Percentiles rank a stretch among this genome's conserved stretches.
phyloP scores from a whole-genome alignment of 1,140 invertebrate genomes.

The Lasioglossum albipes region DNA sequence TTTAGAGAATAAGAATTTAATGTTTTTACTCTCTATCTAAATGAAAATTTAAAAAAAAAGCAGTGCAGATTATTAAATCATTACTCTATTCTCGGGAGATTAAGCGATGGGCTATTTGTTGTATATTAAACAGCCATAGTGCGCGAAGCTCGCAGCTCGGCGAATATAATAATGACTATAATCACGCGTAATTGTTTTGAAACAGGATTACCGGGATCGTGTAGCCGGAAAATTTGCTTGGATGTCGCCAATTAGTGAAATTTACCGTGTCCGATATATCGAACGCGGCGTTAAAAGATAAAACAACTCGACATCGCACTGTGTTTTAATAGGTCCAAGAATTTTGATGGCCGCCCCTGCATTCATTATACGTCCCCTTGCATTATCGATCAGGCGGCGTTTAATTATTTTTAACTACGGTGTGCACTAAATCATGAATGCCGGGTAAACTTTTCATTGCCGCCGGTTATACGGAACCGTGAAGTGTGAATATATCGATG shows the following conservation, averaged over 20 bases:
- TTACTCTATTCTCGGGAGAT: neutral
- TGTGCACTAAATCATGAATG: constrained; percentile 34
- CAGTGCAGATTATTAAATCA: neutral
- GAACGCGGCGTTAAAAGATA: neutral
- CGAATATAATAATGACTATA: neutral
- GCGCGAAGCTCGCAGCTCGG: neutral
- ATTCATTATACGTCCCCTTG: constrained; percentile 25
- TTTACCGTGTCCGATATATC: constrained; percentile 18
- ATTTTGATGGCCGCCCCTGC: constrained; percentile 32
- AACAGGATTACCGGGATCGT: neutral
- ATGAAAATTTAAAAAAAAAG: too few relatives aligned
- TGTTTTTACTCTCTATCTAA: too few relatives aligned
- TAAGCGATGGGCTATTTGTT: neutral
- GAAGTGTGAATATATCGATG: constrained; percentile 28
- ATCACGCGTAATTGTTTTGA: constrained; percentile 22
- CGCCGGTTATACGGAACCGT: constrained; percentile 33
- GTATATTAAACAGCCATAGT: neutral
- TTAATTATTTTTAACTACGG: constrained; percentile 47
- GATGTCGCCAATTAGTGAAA: constrained; percentile 22
- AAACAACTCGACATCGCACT: neutral
- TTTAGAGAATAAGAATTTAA: too few relatives aligned
- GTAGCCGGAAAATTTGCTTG: constrained; percentile 2
- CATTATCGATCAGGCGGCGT: constrained; percentile 27
- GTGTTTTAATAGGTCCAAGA: constrained; percentile 17
- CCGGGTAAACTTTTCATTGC: constrained; percentile 36